Evolutionary conservation across 2,797 vertebrate genomes (phyloP).

Genomic region (Eulemur albifrons): DNA sequence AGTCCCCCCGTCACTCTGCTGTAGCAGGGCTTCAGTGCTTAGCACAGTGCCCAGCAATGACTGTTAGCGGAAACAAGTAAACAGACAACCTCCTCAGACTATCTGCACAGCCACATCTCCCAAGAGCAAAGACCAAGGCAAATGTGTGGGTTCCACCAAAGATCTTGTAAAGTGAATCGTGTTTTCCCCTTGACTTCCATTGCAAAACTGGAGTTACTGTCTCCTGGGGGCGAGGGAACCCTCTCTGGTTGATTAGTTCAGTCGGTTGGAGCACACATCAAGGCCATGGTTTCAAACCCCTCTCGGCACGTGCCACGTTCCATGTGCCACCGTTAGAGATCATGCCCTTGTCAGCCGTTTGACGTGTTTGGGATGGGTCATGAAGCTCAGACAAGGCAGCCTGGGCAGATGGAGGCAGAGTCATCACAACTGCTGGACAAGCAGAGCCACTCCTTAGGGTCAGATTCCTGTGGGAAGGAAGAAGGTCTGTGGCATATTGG

Average conservation of each 20-base stretch:
- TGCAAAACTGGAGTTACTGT: not conserved
- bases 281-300: not conserved
- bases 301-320: not conserved
- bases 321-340: not conserved
- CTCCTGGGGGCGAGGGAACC: not conserved
- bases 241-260: not conserved
- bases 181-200: not conserved
- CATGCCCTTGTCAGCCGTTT: not conserved
- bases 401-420: not conserved
- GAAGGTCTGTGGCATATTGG: too few species aligned
- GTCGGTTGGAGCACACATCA: accelerated
- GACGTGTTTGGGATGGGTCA: accelerated
- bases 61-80: not conserved
- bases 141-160: not conserved
- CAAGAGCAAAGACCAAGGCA: not conserved
- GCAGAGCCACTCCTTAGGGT: not conserved
- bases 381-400: not conserved
- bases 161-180: accelerated
- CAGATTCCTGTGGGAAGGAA: not conserved
- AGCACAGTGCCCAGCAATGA: not conserved
- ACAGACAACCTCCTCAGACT: accelerated
- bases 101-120: not conserved
- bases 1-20: accelerated
- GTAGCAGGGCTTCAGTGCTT: not conserved
- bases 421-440: accelerated